Conservation (phyloP, 2,797 vertebrate species). For the Nannoperca obscura region DNA sequence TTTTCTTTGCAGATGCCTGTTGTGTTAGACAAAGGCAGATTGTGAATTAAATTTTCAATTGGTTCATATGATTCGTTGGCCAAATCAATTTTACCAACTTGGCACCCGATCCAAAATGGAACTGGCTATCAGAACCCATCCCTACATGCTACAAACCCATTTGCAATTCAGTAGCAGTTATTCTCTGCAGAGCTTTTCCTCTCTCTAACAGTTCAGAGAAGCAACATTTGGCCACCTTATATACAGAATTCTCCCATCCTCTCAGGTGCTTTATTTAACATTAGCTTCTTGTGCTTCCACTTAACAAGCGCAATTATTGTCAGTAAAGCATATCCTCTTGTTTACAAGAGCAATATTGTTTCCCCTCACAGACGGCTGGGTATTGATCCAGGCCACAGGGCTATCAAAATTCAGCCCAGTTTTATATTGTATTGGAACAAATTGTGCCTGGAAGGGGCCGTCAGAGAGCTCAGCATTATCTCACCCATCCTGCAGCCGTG, state of each 20-base stretch:
- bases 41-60: not conserved
- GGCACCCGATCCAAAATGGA: constrained; percentile 11
- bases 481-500: constrained; percentile 46
- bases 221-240: constrained; percentile 30
- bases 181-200: constrained; percentile 20
- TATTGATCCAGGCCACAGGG: constrained; percentile 64
- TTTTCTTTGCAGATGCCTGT: not conserved
- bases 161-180: constrained; percentile 31
- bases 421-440: constrained; percentile 66
- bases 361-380: constrained; percentile 33
- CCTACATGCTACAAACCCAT: constrained; percentile 12
- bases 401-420: constrained; percentile 63
- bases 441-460: constrained; percentile 50
- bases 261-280: constrained; percentile 34
- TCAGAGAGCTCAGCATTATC: constrained; percentile 53
- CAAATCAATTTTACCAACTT: constrained; percentile 12
- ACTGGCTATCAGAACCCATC: not conserved
- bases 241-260: constrained; percentile 12
- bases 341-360: constrained; percentile 67
- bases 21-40: not conserved
- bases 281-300: constrained; percentile 24
- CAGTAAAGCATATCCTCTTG: constrained; percentile 33
- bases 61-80: constrained; percentile 4
- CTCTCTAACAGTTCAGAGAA: constrained; percentile 13
- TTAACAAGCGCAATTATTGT: constrained; percentile 56